phyloP scores from a whole-genome alignment of 2,888 invertebrate species.

The Thymelicus sylvestris region DNA sequence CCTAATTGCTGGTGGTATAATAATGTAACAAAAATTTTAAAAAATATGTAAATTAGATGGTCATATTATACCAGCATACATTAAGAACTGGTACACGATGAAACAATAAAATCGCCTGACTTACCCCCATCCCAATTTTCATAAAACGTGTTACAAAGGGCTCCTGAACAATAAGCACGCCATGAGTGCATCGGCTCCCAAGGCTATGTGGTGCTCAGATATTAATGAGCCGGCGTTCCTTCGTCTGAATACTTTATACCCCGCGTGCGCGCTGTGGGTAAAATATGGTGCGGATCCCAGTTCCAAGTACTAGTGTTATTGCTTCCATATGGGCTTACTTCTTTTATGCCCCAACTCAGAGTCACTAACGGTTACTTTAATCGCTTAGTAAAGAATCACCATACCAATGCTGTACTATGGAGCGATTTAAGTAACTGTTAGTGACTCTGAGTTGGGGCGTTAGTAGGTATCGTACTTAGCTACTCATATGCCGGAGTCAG shows the following conservation, averaged over 20 bases:
- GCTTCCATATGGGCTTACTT: not conserved
- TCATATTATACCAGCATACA: no score
- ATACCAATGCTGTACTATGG: no score
- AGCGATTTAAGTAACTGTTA: no score
- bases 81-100: no score
- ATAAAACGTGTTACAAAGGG: slow-evolving; percentile 19
- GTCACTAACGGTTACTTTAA: no score
- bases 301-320: not conserved
- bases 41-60: no score
- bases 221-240: slow-evolving; percentile 56
- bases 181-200: slow-evolving; percentile 20
- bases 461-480: no score
- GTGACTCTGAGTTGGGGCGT: no score
- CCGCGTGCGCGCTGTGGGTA: slow-evolving; percentile 9
- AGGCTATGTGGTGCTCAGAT: slow-evolving; percentile 45
- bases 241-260: slow-evolving; percentile 56
- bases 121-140: not conserved
- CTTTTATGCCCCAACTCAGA: no score
- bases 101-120: not conserved
- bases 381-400: no score
- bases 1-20: no score
- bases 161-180: slow-evolving; percentile 11
- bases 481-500: not conserved
- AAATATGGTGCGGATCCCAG: not conserved
- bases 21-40: no score